Base-by-base conservation (phyloP, 2,888 invertebrate genomes). In the Tachystola acroxantha region DNA sequence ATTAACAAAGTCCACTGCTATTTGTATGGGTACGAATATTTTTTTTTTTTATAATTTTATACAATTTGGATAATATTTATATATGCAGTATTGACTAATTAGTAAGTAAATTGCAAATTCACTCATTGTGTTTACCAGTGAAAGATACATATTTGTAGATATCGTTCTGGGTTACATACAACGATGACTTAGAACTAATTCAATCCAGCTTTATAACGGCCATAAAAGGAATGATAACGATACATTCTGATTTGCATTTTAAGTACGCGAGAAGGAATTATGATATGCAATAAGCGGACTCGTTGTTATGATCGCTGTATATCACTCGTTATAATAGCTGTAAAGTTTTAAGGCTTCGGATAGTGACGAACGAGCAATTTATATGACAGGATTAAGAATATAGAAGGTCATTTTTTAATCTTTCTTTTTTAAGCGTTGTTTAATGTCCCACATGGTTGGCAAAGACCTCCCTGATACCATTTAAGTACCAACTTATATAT, bases 171-270 rank as follows among this genome's bases (percentile, higher is more conserved):
- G 60, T 53, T 50, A 42, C 47, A 49, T 52, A 50, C 50, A 56
- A 42, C 48, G 57, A 50, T 43, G 51, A 30, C 35, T 50, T 44
- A 42, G 51, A 57, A 56, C 55, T 57, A 61, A 64, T 65, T 61
- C 56, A 52, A 50, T 49, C 52, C 42, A 49, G 49, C 50, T 68
- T 66, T 66, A 64, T 54, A 48, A 46, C 57, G 38, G 40, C 55
- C 48, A 64, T 66, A 66, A 69, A 63, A 64, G 63, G 57, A 63
- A 66, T 64, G 63, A 64, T 63, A 61, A 61, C 57, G 59, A 64
- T 58, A 59, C 54, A 56, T 56, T 43, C 49, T 50, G 57, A 60
- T 65, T 64, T 61, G 61, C 58, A 67, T 67, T 60, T 55, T 54
- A 59, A 58, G 53, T 50, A 53, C 46, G 43, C 47, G 48, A 49